Evolutionary conservation across 2,113 vertebrate species (phyloP).

Genomic region (Gallinago paraguaiae): DNA sequence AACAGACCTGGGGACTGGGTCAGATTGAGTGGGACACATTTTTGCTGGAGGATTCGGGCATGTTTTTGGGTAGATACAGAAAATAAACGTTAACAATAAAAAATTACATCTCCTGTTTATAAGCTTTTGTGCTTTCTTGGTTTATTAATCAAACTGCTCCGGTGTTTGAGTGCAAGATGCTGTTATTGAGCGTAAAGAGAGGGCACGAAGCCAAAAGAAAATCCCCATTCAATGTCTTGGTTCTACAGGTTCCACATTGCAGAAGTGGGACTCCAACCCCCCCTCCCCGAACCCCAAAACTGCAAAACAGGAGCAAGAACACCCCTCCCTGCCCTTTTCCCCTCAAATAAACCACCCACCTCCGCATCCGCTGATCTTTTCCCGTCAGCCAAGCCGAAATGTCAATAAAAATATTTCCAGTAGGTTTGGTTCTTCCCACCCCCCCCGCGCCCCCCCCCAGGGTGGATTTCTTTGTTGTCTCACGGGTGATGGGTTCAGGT

Average conservation of each 20-base stretch:
- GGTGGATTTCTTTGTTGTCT: neutral
- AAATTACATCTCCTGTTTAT: neutral
- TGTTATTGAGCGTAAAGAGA: accelerated
- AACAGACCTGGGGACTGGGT: neutral
- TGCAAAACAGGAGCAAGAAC: accelerated
- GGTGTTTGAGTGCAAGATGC: neutral
- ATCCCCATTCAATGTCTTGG: accelerated
- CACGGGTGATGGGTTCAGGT: neutral
- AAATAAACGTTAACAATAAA: neutral
- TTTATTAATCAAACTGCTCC: neutral
- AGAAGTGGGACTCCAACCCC: accelerated
- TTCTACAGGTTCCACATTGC: accelerated
- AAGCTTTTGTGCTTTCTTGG: neutral
- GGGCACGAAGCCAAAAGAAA: neutral
- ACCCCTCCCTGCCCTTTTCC: neutral
- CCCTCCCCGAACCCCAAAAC: neutral
- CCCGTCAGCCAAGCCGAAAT: neutral
- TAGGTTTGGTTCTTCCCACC: neutral
- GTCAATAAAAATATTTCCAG: neutral
- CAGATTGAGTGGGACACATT: too few species aligned
- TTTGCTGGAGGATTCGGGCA: neutral
- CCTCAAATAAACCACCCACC: neutral
- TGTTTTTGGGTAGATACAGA: neutral
- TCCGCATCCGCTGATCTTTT: neutral
- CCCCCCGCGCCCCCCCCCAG: too few species aligned